Percentiles rank a stretch among this genome's conserved stretches.
These are phyloP conservation scores for Phoxinus phoxinus DNA, from an alignment of 2,113 vertebrate genomes.

Conservation along the genomic window DNA sequence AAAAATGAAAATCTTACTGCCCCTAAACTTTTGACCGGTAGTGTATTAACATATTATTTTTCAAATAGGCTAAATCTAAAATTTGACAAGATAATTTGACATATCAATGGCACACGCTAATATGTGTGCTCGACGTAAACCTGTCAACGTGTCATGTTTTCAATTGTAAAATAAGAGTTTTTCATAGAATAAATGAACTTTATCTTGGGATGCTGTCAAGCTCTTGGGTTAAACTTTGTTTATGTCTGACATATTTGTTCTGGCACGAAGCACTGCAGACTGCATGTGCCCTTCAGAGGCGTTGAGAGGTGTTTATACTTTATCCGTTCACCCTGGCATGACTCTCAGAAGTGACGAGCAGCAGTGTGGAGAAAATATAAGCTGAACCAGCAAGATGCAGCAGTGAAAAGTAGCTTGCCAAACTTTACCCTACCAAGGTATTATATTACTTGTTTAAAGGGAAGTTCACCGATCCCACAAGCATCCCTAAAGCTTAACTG, in stretches of 20 bases:
- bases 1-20: not conserved
- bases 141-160: not conserved
- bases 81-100: too few species aligned
- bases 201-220: not conserved
- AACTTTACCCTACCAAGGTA: not conserved
- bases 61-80: too few species aligned
- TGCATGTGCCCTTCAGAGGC: not conserved
- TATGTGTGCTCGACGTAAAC: too few species aligned
- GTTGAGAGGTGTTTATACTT: constrained; percentile 4
- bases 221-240: not conserved
- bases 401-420: not conserved
- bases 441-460: not conserved
- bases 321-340: not conserved
- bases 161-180: not conserved
- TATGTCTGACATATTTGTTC: not conserved
- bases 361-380: not conserved
- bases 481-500: not conserved
- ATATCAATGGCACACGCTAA: too few species aligned
- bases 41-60: too few species aligned
- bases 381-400: constrained; percentile 11
- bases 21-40: too few species aligned
- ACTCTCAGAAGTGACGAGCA: not conserved
- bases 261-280: not conserved
- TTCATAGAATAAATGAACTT: not conserved
- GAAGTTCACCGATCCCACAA: not conserved